Conservation (phyloP, 2,888 invertebrate species). For the Arrhopalites spinosus region DNA sequence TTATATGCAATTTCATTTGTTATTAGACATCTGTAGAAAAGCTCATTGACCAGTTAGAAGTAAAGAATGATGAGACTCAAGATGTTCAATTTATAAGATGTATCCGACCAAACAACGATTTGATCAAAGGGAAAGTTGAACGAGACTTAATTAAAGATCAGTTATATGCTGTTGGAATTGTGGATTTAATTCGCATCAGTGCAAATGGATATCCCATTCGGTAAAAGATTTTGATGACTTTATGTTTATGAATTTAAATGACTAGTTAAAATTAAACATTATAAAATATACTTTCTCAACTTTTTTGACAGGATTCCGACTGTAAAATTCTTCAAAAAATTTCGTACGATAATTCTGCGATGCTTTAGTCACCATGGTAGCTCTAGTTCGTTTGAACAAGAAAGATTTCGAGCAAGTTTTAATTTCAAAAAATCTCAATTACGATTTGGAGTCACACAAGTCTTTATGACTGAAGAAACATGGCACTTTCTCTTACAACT, state of each 20-base stretch:
- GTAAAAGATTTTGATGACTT: conserved; percentile 23
- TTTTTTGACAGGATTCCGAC: conserved; percentile 35
- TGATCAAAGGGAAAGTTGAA: conserved; percentile 40
- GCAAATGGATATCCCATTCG: conserved; percentile 53
- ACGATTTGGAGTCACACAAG: conserved; percentile 43
- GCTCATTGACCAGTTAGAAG: conserved; percentile 42
- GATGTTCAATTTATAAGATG: conserved; percentile 53
- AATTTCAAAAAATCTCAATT: conserved; percentile 29
- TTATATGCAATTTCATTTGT: too few relatives aligned
- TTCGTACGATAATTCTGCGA: conserved; percentile 12
- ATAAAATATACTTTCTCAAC: neutral
- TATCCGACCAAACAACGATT: conserved; percentile 47
- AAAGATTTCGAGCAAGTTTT: conserved; percentile 14
- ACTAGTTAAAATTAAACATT: neutral
- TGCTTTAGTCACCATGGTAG: neutral
- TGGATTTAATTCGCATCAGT: conserved; percentile 51
- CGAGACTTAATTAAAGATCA: conserved; percentile 47
- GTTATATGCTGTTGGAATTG: conserved; percentile 49
- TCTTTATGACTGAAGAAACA: conserved; percentile 46
- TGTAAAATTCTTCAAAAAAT: conserved; percentile 27
- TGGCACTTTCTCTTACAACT: conserved; percentile 42
- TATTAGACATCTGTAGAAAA: conserved; percentile 49
- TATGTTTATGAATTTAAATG: neutral
- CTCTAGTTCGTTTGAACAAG: neutral
- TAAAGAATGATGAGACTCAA: conserved; percentile 40